Evolutionary conservation across 1,140 invertebrate species (phyloP).

Genomic region (Euura saliciscinereae): DNA sequence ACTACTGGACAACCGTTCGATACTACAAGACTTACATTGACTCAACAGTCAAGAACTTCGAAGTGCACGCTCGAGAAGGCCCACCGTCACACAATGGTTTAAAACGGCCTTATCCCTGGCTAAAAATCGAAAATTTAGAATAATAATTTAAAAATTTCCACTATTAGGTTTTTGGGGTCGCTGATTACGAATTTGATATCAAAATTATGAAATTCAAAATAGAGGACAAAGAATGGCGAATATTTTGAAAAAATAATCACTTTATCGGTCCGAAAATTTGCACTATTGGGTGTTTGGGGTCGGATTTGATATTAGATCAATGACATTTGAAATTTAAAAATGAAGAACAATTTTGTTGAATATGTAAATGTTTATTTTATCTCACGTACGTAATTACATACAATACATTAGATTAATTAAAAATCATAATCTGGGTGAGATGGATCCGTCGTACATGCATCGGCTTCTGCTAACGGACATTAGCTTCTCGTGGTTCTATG

Average conservation of each 20-base stretch:
- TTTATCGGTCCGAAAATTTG: no score
- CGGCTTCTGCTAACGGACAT: background rate
- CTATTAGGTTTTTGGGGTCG: no score
- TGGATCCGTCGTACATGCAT: background rate
- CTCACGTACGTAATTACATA: background rate
- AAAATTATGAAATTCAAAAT: no score
- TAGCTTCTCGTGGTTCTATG: background rate
- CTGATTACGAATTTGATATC: no score
- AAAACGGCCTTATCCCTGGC: background rate
- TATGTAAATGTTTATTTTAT: background rate
- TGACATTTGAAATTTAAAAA: background rate
- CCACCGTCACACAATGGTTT: background rate
- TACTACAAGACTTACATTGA: no score
- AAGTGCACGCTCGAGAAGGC: no score
- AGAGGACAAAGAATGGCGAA: no score
- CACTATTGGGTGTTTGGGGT: background rate
- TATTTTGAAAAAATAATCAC: no score
- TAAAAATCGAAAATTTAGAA: background rate
- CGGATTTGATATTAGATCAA: no score
- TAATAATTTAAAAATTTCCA: background rate
- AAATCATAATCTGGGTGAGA: background rate
- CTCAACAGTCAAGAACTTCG: no score
- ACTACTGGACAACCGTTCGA: no score
- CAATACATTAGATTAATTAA: slow-evolving; percentile 4
- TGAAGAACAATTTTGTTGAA: background rate